These are phyloP conservation scores for Drosophila nr. perissopoda DNA, from an alignment of 2,888 invertebrate genomes.

Conservation along the genomic window DNA sequence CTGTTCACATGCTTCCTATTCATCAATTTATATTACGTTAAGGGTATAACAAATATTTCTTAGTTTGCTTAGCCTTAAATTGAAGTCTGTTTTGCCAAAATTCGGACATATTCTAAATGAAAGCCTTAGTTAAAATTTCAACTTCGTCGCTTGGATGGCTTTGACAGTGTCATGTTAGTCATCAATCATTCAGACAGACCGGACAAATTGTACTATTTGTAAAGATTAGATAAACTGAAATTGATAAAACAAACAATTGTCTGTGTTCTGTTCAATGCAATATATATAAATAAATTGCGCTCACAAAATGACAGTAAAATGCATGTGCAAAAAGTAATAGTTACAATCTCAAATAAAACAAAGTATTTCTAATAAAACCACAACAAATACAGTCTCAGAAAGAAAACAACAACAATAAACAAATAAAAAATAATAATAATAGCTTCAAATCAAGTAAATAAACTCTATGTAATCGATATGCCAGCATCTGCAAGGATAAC, in stretches of 20 bases:
- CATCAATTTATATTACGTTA: not conserved
- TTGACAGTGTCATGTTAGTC: not conserved
- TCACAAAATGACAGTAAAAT: not conserved
- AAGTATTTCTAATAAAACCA: not conserved
- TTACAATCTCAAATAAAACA: not conserved
- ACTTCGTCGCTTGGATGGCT: not conserved
- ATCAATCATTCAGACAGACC: not conserved
- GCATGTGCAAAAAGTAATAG: not conserved
- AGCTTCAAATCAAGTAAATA: not conserved
- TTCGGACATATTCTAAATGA: not conserved
- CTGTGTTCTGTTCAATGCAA: not conserved
- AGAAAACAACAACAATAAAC: not conserved
- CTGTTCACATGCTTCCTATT: not conserved
- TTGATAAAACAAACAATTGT: not conserved
- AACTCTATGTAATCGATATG: not conserved
- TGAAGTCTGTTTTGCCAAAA: not conserved
- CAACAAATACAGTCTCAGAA: not conserved
- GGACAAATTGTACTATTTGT: not conserved
- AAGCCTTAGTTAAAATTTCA: not conserved
- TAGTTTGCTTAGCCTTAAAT: not conserved
- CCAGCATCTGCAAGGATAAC: not conserved
- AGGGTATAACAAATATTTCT: not conserved
- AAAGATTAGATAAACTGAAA: conserved; percentile 10
- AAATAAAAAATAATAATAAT: not conserved
- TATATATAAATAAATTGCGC: not conserved